phyloP scores from a whole-genome alignment of 2,888 invertebrate species.

The Calliopum simillimum region DNA sequence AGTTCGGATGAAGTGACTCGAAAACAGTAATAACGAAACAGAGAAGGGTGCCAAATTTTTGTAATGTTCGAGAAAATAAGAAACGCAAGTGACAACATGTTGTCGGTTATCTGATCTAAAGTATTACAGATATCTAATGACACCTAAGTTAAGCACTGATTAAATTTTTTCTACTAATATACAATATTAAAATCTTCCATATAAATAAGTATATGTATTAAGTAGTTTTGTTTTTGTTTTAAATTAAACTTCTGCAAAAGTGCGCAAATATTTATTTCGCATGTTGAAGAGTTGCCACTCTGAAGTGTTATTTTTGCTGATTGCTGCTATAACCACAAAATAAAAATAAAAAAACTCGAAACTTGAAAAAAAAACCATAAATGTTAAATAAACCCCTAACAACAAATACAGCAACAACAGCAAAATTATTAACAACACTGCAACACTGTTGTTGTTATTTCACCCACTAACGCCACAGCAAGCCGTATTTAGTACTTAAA shows the following conservation, averaged over 20 bases:
- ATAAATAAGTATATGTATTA: too few relatives aligned
- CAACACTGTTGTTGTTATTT: too few relatives aligned
- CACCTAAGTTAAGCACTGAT: too few relatives aligned
- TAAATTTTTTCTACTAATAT: too few relatives aligned
- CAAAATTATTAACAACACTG: background rate
- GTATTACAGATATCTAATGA: too few relatives aligned
- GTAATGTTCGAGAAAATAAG: too few relatives aligned
- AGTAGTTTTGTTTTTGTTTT: constrained; percentile 8
- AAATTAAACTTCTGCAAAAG: constrained; percentile 29
- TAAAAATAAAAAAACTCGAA: background rate
- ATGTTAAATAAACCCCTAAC: constrained; percentile 18
- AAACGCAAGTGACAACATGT: too few relatives aligned
- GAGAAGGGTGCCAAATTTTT: too few relatives aligned
- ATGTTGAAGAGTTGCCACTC: constrained; percentile 5
- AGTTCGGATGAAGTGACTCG: too few relatives aligned
- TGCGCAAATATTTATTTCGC: constrained; percentile 29
- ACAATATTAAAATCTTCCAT: too few relatives aligned
- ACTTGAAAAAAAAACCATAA: constrained; percentile 8
- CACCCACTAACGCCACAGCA: background rate
- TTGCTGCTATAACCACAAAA: constrained; percentile 36
- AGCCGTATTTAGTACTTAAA: constrained; percentile 9
- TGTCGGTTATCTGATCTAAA: too few relatives aligned
- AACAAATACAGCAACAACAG: constrained; percentile 19
- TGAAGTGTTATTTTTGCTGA: constrained; percentile 36
- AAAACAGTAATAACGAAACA: too few relatives aligned